Conservation (phyloP, 2,888 invertebrate genomes). For the Spodoptera exigua region DNA sequence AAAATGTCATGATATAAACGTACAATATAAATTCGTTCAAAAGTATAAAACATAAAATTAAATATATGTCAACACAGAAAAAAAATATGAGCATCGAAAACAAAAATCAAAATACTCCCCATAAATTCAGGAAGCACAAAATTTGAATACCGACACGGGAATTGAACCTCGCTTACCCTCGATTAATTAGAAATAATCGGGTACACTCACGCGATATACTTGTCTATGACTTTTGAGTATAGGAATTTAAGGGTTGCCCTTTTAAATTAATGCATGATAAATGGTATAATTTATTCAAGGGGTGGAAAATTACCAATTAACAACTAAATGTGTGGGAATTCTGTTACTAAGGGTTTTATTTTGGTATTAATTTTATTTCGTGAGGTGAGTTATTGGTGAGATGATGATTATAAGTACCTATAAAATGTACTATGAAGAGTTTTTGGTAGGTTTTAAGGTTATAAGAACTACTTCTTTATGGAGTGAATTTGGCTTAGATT, state of each 20-base stretch:
- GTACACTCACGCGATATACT: conserved; percentile 67
- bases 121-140: conserved; percentile 49
- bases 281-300: conserved; percentile 49
- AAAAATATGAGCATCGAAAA: not conserved
- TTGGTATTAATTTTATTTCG: not conserved
- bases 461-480: too few relatives aligned
- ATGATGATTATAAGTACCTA: too few relatives aligned
- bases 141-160: conserved; percentile 61
- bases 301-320: conserved; percentile 64
- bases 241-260: conserved; percentile 68
- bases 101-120: conserved; percentile 10
- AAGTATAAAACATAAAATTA: not conserved
- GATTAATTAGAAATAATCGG: conserved; percentile 56
- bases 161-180: conserved; percentile 48
- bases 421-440: too few relatives aligned
- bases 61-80: not conserved
- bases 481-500: too few relatives aligned
- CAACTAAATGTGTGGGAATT: conserved; percentile 57
- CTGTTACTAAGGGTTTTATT: conserved; percentile 49
- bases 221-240: conserved; percentile 65
- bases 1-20: too few relatives aligned
- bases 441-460: too few relatives aligned
- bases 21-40: too few relatives aligned
- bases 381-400: conserved; percentile 10
- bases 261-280: conserved; percentile 54